phyloP scores from a whole-genome alignment of 2,797 vertebrate genomes.

The Echiichthys vipera region DNA sequence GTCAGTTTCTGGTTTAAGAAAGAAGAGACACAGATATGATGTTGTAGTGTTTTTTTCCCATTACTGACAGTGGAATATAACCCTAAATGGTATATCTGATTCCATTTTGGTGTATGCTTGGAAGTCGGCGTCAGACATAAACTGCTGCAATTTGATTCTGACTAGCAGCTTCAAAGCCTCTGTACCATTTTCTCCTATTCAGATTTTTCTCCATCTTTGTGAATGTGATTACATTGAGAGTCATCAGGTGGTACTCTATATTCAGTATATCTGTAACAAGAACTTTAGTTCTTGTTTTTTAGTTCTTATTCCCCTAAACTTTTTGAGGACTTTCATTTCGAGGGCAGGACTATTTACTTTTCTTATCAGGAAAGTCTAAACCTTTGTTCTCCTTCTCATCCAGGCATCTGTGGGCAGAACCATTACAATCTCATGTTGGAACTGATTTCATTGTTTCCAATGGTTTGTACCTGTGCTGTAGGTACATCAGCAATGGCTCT shows the following conservation, averaged over 20 bases:
- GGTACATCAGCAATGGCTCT: neutral
- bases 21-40: neutral
- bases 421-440: neutral
- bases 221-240: constrained; percentile 64
- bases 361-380: constrained; percentile 59
- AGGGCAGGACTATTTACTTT: constrained; percentile 57
- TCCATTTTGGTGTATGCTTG: neutral
- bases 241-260: constrained; percentile 48
- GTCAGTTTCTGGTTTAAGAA: neutral
- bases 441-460: neutral
- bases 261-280: constrained; percentile 51
- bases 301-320: constrained; percentile 63
- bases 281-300: constrained; percentile 49
- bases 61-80: constrained; percentile 21
- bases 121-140: constrained; percentile 8
- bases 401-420: constrained; percentile 48
- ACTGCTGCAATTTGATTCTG: constrained; percentile 29
- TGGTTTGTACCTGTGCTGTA: neutral
- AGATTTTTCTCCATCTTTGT: constrained; percentile 47
- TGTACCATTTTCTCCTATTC: constrained; percentile 36
- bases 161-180: constrained; percentile 52
- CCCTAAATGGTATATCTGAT: constrained; percentile 7
- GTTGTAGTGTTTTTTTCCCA: neutral
- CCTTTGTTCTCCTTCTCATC: constrained; percentile 54
- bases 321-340: constrained; percentile 60